These are phyloP conservation scores for Tenthredo distinguenda DNA, from an alignment of 2,888 invertebrate species.

Conservation along the genomic window DNA sequence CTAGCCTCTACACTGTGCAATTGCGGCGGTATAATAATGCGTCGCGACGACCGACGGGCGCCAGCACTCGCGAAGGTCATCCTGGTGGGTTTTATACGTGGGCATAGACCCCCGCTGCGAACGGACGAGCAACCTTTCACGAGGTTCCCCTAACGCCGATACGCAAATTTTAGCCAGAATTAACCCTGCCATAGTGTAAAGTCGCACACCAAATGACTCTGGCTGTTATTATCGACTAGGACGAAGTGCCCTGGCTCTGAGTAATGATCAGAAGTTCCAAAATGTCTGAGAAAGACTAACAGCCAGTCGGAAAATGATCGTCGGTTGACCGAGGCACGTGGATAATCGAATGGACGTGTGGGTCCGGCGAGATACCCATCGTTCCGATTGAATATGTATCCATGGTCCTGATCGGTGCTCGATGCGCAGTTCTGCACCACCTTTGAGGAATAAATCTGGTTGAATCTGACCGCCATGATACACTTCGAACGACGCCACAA, in stretches of 20 bases:
- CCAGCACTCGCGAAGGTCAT: conserved; percentile 32
- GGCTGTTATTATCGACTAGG: neutral
- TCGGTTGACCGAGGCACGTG: neutral
- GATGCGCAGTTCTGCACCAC: conserved; percentile 26
- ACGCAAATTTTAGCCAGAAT: neutral
- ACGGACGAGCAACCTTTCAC: neutral
- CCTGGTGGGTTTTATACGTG: neutral
- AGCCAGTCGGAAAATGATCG: neutral
- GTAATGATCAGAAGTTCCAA: neutral
- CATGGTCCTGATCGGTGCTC: neutral
- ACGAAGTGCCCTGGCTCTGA: neutral
- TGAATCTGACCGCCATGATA: neutral
- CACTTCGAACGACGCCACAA: conserved; percentile 24
- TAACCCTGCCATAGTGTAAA: neutral
- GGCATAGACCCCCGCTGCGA: neutral
- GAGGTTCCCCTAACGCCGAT: neutral
- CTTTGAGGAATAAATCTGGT: neutral
- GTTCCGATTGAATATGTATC: conserved; percentile 22
- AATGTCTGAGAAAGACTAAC: neutral
- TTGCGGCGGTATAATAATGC: conserved; percentile 20
- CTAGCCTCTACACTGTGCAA: conserved; percentile 29
- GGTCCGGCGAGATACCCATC: neutral
- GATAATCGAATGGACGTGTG: conserved; percentile 13
- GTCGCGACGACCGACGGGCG: conserved; percentile 21
- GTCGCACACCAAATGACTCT: neutral